Conservation (phyloP, 2,797 vertebrate genomes). For the Sebastes hubbsi region DNA sequence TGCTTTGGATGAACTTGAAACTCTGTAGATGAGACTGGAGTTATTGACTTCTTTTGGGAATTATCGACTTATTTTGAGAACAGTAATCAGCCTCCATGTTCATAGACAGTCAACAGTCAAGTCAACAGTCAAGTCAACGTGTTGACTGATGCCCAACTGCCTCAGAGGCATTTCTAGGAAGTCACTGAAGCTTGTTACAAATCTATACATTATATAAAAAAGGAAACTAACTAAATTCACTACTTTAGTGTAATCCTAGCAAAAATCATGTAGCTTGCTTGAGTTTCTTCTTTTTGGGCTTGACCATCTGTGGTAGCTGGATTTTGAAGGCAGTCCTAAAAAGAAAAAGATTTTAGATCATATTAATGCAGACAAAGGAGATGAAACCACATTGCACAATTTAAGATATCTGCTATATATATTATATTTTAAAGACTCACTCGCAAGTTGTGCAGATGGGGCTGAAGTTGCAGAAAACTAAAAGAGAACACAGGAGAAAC, state of each 20-base stretch:
- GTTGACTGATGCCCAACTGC: background rate
- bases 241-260: background rate
- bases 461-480: slow-evolving; percentile 99
- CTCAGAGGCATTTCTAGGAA: background rate
- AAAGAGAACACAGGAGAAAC: background rate
- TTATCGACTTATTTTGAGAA: background rate
- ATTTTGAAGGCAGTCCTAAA: slow-evolving; percentile 97
- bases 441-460: slow-evolving; percentile 99
- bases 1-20: background rate
- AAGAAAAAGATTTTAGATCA: background rate
- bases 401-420: background rate
- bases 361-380: background rate
- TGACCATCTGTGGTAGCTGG: slow-evolving; percentile 93
- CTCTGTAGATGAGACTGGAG: background rate
- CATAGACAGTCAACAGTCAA: background rate
- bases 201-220: slow-evolving; percentile 12
- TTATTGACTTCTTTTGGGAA: background rate
- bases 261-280: slow-evolving; percentile 80
- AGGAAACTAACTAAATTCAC: background rate
- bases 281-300: slow-evolving; percentile 96
- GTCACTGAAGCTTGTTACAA: background rate
- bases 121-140: background rate
- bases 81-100: background rate
- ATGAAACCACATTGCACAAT: background rate
- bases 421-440: slow-evolving; percentile 81